Evolutionary conservation across 35 echinoderm and acorn worm genomes (phyloP).

Genomic region (Lytechinus pictus): DNA sequence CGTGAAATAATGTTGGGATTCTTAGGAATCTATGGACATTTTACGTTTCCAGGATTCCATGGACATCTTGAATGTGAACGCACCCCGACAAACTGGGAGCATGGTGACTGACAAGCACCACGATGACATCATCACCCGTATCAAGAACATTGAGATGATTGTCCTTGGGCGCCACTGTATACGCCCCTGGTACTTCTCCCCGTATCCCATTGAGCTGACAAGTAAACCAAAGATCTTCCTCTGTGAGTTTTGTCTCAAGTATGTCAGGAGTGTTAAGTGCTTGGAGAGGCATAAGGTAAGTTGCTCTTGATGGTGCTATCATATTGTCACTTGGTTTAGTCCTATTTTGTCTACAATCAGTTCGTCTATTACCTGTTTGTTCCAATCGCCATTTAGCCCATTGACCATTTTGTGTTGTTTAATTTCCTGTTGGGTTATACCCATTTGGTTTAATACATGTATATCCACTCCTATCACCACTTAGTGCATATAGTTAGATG

Average conservation of each 20-base stretch:
- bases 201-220: conserved; percentile 91
- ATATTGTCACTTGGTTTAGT: not conserved
- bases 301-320: not conserved
- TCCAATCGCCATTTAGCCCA: no score
- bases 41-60: conserved; percentile 31
- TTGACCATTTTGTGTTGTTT: no score
- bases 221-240: conserved; percentile 80
- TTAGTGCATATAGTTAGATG: no score
- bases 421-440: no score
- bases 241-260: conserved; percentile 99
- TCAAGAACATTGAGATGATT: conserved; percentile 95
- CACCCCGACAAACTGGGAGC: conserved; percentile 85
- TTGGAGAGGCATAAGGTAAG: conserved; percentile 88
- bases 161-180: conserved; percentile 92
- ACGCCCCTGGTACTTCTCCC: conserved; percentile 93
- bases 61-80: conserved; percentile 31
- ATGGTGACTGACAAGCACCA: conserved; percentile 92
- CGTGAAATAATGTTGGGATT: conserved; percentile 9
- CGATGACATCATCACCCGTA: conserved; percentile 93
- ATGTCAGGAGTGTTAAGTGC: conserved; percentile 91
- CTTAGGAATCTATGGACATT: conserved; percentile 11
- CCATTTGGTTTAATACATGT: no score
- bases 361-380: no score
- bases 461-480: no score
- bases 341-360: no score